These are phyloP conservation scores for Octonoba sinensis DNA, from an alignment of 2,888 invertebrate species.

Conservation along the genomic window DNA sequence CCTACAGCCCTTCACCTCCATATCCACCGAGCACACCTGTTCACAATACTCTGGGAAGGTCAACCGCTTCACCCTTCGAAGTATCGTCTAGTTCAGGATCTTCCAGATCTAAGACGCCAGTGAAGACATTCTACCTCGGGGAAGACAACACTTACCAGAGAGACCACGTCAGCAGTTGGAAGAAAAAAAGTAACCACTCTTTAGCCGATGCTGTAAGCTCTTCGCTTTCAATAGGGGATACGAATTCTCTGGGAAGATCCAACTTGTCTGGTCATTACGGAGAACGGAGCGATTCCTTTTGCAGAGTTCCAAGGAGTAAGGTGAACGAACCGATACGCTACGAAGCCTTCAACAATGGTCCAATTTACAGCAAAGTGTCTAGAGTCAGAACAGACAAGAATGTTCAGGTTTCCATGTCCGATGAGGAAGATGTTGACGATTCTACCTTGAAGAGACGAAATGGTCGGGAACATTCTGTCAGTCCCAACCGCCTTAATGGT, in stretches of 20 bases:
- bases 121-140: conserved; percentile 57
- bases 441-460: conserved; percentile 23
- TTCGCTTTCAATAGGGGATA: conserved; percentile 27
- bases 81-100: conserved; percentile 61
- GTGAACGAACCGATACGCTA: conserved; percentile 29
- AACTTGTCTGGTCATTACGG: conserved; percentile 48
- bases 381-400: conserved; percentile 43
- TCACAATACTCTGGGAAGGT: conserved; percentile 22
- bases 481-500: conserved; percentile 24
- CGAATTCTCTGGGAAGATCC: conserved; percentile 45
- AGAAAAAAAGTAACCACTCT: conserved; percentile 45
- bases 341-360: conserved; percentile 33
- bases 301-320: conserved; percentile 29
- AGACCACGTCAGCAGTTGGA: conserved; percentile 35
- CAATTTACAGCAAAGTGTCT: conserved; percentile 36
- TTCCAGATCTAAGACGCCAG: conserved; percentile 55
- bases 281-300: conserved; percentile 44
- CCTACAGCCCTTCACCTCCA: conserved; percentile 39
- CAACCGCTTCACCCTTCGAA: conserved; percentile 49
- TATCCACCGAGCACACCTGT: conserved; percentile 51
- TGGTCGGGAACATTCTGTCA: conserved; percentile 32
- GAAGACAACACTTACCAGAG: conserved; percentile 55
- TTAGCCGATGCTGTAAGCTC: conserved; percentile 44
- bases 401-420: conserved; percentile 59
- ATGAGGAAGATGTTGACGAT: conserved; percentile 44